Conservation (phyloP, 1,140 invertebrate genomes). For the Oedothorax gibbosus region DNA sequence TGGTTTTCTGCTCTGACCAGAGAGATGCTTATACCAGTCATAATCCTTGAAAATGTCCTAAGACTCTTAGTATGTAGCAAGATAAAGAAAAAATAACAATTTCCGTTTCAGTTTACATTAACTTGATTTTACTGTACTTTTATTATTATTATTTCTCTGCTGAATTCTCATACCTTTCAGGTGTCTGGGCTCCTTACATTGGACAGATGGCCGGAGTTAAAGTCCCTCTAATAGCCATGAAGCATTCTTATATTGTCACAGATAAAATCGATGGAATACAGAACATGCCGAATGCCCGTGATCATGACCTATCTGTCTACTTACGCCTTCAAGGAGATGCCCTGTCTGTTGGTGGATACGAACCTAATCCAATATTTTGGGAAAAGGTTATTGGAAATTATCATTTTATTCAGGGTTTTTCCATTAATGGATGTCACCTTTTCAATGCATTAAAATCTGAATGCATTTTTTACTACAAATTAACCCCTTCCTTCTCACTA, state of each 20-base stretch:
- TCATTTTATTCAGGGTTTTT: neutral
- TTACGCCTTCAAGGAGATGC: conserved; percentile 85
- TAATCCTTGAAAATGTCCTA: no score
- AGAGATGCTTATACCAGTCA: no score
- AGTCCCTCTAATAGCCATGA: conserved; percentile 84
- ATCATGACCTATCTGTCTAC: conserved; percentile 87
- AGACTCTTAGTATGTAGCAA: no score
- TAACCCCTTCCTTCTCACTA: neutral
- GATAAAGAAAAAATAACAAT: no score
- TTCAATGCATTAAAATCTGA: neutral
- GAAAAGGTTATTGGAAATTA: conserved; percentile 73
- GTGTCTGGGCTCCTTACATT: conserved; percentile 83
- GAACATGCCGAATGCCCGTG: conserved; percentile 82
- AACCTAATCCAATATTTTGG: conserved; percentile 83
- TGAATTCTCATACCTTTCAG: conserved; percentile 66
- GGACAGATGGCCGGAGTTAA: conserved; percentile 78
- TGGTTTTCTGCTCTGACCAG: no score
- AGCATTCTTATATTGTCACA: conserved; percentile 88
- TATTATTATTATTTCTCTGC: no score
- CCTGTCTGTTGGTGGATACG: conserved; percentile 87
- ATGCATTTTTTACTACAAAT: neutral
- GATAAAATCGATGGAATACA: conserved; percentile 80
- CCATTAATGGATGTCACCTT: neutral
- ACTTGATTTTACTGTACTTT: no score
- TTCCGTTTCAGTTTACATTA: no score